Percentiles rank a stretch among this genome's conserved stretches.
Conservation (phyloP, 2,888 invertebrate genomes). For the Pandemis heparana region DNA sequence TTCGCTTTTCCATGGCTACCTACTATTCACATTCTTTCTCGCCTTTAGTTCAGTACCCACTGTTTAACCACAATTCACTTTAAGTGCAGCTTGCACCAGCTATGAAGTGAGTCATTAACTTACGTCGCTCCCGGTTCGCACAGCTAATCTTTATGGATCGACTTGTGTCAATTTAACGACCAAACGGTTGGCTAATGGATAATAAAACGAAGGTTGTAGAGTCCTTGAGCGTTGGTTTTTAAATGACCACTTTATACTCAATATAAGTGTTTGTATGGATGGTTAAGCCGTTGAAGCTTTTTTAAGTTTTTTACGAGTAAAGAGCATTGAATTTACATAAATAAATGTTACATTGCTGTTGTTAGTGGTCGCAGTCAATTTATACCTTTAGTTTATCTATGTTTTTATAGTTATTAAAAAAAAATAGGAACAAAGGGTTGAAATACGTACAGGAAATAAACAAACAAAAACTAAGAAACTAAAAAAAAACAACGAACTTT, state of each 20-base stretch:
- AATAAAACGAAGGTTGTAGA: constrained; percentile 56
- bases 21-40: background rate
- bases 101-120: constrained; percentile 40
- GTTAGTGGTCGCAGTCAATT: background rate
- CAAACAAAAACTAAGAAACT: too few species aligned
- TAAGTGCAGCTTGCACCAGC: constrained; percentile 34
- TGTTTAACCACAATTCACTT: constrained; percentile 23
- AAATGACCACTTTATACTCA: constrained; percentile 59
- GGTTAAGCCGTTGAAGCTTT: background rate
- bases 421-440: too few species aligned
- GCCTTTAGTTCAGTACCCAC: background rate
- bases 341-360: background rate
- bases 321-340: background rate
- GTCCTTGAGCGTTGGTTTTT: constrained; percentile 60
- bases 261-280: constrained; percentile 35
- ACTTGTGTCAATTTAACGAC: constrained; percentile 71
- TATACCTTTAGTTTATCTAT: too few species aligned
- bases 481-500: too few species aligned
- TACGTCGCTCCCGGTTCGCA: constrained; percentile 45
- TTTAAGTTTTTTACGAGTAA: background rate
- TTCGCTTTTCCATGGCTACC: background rate
- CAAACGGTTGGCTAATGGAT: constrained; percentile 69
- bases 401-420: background rate
- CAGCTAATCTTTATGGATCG: constrained; percentile 67
- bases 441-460: too few species aligned